A percentile compares a stretch with the other conserved stretches of the same genome.
phyloP scores from a whole-genome alignment of 2,797 vertebrate species.

The Sebastes melanostomus region DNA sequence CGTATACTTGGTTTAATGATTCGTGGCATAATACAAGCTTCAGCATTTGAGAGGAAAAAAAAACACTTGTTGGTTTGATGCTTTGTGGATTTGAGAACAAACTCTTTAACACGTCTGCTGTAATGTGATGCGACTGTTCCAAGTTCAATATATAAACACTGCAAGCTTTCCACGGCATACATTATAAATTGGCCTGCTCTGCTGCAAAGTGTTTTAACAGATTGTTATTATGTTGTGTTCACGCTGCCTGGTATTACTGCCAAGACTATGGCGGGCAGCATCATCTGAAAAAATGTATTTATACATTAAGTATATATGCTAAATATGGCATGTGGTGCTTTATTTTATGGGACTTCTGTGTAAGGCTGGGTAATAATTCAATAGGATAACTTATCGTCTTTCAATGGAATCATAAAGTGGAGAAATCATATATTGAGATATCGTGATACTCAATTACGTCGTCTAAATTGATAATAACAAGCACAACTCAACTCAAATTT shows the following conservation, averaged over 20 bases:
- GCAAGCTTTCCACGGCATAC: constrained; percentile 29
- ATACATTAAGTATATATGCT: constrained; percentile 10
- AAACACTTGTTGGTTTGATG: constrained; percentile 35
- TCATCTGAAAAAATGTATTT: constrained; percentile 27
- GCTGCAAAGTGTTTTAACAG: constrained; percentile 42
- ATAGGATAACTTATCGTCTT: too few relatives aligned
- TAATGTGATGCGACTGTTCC: constrained; percentile 37
- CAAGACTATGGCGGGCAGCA: constrained; percentile 21
- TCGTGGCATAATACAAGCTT: not conserved
- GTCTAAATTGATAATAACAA: too few relatives aligned
- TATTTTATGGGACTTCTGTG: not conserved
- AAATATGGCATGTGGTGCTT: not conserved
- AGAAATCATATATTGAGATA: accelerated
- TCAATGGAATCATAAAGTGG: too few relatives aligned
- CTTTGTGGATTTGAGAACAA: constrained; percentile 31
- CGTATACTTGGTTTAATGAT: constrained; percentile 7
- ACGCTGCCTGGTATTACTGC: constrained; percentile 17
- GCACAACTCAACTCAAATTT: too few relatives aligned
- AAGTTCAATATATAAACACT: constrained; percentile 47
- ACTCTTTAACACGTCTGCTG: constrained; percentile 31
- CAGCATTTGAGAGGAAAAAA: not conserved
- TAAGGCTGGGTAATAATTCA: too few relatives aligned
- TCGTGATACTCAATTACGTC: too few relatives aligned
- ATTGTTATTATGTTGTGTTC: constrained; percentile 33
- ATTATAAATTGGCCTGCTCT: constrained; percentile 36